Evolutionary conservation across 1,140 invertebrate species (phyloP), one percentile per base, ranked within the genome.

Genomic region (Amyelois transitella): DNA sequence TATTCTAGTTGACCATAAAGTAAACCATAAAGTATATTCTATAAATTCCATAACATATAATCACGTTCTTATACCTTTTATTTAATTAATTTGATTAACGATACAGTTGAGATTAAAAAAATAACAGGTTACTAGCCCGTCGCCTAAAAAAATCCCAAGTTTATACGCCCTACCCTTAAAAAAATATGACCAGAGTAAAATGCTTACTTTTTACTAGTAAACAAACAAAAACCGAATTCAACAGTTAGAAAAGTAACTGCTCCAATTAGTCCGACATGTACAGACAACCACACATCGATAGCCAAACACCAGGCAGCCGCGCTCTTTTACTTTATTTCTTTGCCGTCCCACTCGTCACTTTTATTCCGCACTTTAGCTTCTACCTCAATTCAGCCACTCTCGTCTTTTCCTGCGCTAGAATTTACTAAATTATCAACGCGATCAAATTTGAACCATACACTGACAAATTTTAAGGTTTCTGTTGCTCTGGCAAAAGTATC

Each of bases 301-400:
- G 25, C 21, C 6, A 54, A 59, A 45, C 44, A 52, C 14, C 50
- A 25, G 50, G 32, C 32, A 38, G 17, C 12, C 32, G 32, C 32
- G 32, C 69, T 74, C 69, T 73, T 75, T 64, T 62, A 81, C 72
- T 82, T 81, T 81, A 81, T 81, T 77, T 74, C 77, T 77, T 77
- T 38, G 75, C 66, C 67, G 69, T 75, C 69, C 72, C 60, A 59
- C 60, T 66, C 73, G 77, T 86, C 80, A 86, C 82, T 86, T 85
- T 81, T 86, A 81, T 86, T 81, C 78, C 70, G 64, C 74, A 81
- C 75, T 85, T 81, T 81, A 80, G 74, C 74, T 80, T 77, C 77
- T 66, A 77, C 80, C 78, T 81, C 77, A 75, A 81, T 80, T 77
- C 77, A 80, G 78, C 77, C 69, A 86, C 77, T 85, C 72, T 77